These are phyloP conservation scores for Rhineura floridana DNA, from an alignment of 2,113 vertebrate genomes.

Conservation along the genomic window DNA sequence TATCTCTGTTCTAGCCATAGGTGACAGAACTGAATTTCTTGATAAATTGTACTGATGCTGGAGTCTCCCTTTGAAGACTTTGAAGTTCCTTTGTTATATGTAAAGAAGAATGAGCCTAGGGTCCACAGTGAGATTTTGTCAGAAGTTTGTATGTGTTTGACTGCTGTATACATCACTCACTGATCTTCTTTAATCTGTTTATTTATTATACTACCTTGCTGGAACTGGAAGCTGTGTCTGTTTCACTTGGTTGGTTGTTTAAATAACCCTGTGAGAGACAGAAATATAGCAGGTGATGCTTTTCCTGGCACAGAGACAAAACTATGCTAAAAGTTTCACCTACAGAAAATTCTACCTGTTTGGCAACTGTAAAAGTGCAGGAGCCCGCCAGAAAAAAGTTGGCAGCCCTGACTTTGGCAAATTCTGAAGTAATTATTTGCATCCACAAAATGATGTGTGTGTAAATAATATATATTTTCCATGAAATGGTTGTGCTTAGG, in stretches of 20 bases:
- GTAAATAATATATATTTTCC: neutral
- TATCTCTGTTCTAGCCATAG: too few species aligned
- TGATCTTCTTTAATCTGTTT: slow-evolving; percentile 24
- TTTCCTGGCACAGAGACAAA: neutral
- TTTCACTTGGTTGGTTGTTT: slow-evolving; percentile 16
- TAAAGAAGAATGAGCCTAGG: slow-evolving; percentile 33
- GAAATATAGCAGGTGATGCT: slow-evolving; percentile 22
- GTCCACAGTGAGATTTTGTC: neutral
- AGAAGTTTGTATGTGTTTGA: slow-evolving; percentile 14
- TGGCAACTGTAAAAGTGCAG: neutral
- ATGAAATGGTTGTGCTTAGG: slow-evolving; percentile 3
- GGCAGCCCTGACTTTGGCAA: neutral
- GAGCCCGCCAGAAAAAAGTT: neutral
- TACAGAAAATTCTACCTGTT: neutral
- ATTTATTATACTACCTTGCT: slow-evolving; percentile 34
- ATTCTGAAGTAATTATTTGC: neutral
- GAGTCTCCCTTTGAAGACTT: too few species aligned
- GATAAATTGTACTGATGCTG: too few species aligned
- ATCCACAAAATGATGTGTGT: neutral
- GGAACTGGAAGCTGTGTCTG: slow-evolving; percentile 39
- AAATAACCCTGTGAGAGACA: neutral
- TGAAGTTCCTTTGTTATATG: too few species aligned
- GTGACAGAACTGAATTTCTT: too few species aligned
- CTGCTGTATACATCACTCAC: neutral
- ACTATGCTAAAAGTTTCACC: neutral